Evolutionary conservation across 2,113 vertebrate genomes (phyloP).

Genomic region (Rissa tridactyla): DNA sequence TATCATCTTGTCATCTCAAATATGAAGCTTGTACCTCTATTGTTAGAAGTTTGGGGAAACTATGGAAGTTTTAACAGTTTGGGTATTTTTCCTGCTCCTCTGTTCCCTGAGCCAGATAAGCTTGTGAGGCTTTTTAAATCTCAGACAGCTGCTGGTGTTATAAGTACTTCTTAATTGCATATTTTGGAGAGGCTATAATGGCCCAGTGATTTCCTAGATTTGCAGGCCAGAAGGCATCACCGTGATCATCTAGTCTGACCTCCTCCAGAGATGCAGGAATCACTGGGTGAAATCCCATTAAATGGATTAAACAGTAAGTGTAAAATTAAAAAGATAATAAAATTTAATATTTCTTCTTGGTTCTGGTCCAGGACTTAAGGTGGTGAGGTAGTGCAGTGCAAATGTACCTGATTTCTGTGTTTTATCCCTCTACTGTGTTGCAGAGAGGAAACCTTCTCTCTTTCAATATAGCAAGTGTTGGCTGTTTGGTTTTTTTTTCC

Average conservation of each 20-base stretch:
- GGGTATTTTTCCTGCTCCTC: neutral
- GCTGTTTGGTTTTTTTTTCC: neutral
- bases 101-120: conserved; percentile 18
- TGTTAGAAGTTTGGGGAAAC: neutral
- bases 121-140: conserved; percentile 22
- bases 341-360: conserved; percentile 21
- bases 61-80: neutral
- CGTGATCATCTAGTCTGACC: conserved; percentile 35
- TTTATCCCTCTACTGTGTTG: neutral
- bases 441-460: neutral
- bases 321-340: conserved; percentile 47
- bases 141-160: conserved; percentile 28
- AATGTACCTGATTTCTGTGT: neutral
- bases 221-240: conserved; percentile 45
- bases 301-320: conserved; percentile 46
- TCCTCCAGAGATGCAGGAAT: conserved; percentile 31
- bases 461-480: neutral
- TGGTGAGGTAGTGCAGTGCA: neutral
- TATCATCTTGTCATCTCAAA: neutral
- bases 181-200: conserved; percentile 45
- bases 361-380: conserved; percentile 18
- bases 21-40: neutral
- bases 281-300: conserved; percentile 43
- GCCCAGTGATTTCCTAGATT: conserved; percentile 50
- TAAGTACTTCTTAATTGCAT: conserved; percentile 51